Base-by-base conservation (phyloP, 2,888 invertebrate species). In the Orthosia incerta region DNA sequence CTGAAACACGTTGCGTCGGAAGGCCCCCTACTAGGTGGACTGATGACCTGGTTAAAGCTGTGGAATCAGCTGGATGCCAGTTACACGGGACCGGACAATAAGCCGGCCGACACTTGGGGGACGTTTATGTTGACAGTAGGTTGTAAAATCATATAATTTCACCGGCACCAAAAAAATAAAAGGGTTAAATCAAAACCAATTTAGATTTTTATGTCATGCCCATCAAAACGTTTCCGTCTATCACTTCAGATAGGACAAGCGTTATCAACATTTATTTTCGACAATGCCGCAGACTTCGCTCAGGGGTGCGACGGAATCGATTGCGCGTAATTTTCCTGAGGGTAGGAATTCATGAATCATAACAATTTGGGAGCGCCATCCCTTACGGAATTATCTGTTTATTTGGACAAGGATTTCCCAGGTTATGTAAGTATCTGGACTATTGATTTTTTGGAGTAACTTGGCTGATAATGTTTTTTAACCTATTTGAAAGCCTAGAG, bases 271-370 rank as follows among this genome's bases (percentile, higher is more conserved):
- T 82, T 80, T 68, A 82, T 79, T 78, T 82, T 55, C 45, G 57
- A 51, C 62, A 26, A 66, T 82, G 78, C 56, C 23, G 63, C 55
- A 50, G 68, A 60, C 66, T 65, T 45, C 60, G 68, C 39, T 50
- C 63, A 56, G 66, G 65, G 75, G 71, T 46, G 76, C 68, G 69
- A 76, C 66, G 67, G 57, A 81, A 78, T 87, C 80, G 78, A 82
- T 79, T 77, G 81, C 75, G 70, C 85, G 75, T 84, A 86, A 89
- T 89, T 88, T 87, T 74, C 70, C 87, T 82, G 77, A 82, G 23
- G 57, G 71, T 69, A 65, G 68, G 79, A 83, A 80, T 85, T 71
- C 82, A 82, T 80, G 75, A 87, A 83, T 85, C 82, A 84, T 87
- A 85, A 86, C 82, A 73, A 76, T 86, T 77, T 65, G 64, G 77